Conservation (phyloP, 1,140 invertebrate genomes). For the Colletes gigas region DNA sequence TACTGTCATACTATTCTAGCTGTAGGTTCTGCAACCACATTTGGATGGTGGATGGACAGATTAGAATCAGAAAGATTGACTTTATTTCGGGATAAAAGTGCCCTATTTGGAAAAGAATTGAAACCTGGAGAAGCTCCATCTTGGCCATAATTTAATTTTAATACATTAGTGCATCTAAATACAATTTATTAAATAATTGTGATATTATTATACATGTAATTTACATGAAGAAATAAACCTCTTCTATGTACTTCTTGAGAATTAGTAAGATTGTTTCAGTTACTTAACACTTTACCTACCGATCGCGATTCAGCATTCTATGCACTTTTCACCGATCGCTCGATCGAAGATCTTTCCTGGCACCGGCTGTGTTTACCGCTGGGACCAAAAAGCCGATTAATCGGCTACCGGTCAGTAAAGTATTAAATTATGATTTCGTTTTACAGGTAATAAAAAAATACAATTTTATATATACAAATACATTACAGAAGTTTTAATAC, state of each 20-base stretch:
- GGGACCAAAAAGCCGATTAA: too few relatives aligned
- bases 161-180: not conserved
- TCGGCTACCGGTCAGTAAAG: too few relatives aligned
- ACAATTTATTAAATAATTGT: not conserved
- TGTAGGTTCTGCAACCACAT: slow-evolving; percentile 81
- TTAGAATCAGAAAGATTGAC: slow-evolving; percentile 87
- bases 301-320: too few relatives aligned
- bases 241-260: not conserved
- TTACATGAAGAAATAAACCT: not conserved
- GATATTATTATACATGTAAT: not conserved
- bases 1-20: slow-evolving; percentile 72
- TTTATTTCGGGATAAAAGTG: slow-evolving; percentile 88
- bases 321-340: too few relatives aligned
- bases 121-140: slow-evolving; percentile 86
- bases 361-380: too few relatives aligned
- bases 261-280: too few relatives aligned
- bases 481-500: not conserved
- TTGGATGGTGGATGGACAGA: slow-evolving; percentile 85
- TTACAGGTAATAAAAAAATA: not conserved
- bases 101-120: slow-evolving; percentile 85
- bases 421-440: not conserved
- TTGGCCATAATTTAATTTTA: slow-evolving; percentile 81
- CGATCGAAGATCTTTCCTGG: too few relatives aligned
- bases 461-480: slow-evolving; percentile 13
- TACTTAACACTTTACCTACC: too few relatives aligned